These are phyloP conservation scores for Nannospalax galili DNA, from an alignment of 2,113 vertebrate species.

Conservation along the genomic window DNA sequence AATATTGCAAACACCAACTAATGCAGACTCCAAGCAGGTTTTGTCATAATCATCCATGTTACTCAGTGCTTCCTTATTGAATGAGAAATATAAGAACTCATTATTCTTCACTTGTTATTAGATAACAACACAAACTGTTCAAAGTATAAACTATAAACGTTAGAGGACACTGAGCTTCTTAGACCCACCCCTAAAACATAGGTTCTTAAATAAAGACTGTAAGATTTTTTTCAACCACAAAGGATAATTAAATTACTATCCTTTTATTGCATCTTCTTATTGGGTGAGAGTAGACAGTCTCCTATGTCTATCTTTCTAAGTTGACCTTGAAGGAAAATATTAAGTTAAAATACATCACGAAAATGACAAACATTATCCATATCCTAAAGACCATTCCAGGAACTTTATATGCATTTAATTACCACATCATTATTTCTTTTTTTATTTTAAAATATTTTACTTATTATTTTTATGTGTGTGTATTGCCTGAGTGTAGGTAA, in stretches of 20 bases:
- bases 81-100: constrained; percentile 66
- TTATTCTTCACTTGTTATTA: constrained; percentile 33
- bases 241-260: neutral
- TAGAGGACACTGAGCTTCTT: neutral
- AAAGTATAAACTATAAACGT: neutral
- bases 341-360: neutral
- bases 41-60: constrained; percentile 99
- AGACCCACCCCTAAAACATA: constrained; percentile 3
- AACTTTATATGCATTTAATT: neutral
- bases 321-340: constrained; percentile 33
- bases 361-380: constrained; percentile 5
- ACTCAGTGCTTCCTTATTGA: constrained; percentile 93
- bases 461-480: too few species aligned
- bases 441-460: too few species aligned
- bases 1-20: constrained; percentile 94
- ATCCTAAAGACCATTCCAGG: constrained; percentile 15
- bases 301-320: neutral
- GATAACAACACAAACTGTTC: constrained; percentile 53
- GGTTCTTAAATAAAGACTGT: constrained; percentile 23
- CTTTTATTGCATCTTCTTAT: neutral
- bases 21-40: constrained; percentile 94
- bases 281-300: neutral
- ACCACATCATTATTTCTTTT: neutral
- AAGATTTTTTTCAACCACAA: neutral
- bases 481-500: too few species aligned